Evolutionary conservation across 1,140 invertebrate genomes (phyloP).

Genomic region (Caenorhabditis brenneri): DNA sequence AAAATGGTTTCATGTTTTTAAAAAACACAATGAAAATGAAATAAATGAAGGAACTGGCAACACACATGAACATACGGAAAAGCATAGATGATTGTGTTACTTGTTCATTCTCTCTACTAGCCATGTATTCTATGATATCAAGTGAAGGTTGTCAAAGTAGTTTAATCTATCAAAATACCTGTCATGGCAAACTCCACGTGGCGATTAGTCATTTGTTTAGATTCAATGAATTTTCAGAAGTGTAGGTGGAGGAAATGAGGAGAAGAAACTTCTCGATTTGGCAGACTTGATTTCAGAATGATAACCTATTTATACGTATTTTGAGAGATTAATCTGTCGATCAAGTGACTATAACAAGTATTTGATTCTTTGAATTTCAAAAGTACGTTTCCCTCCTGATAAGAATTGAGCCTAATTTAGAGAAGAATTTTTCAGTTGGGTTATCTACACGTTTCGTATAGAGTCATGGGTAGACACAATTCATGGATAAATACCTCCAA

Average conservation of each 20-base stretch:
- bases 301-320: background rate
- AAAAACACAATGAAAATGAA: background rate
- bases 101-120: background rate
- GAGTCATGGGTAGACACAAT: no score
- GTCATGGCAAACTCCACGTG: constrained; percentile 18
- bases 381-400: no score
- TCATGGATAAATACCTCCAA: no score
- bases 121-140: background rate
- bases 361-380: no score
- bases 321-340: background rate
- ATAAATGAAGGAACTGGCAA: background rate
- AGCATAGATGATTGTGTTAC: constrained; percentile 29
- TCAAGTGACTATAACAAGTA: background rate
- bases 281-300: background rate
- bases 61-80: background rate
- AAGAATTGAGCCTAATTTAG: no score
- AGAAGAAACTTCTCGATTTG: no score
- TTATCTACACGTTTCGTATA: no score
- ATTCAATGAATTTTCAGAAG: no score
- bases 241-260: no score
- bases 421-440: no score
- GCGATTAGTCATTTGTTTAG: constrained; percentile 2
- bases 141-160: no score
- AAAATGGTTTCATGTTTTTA: background rate
- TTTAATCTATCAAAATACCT: constrained; percentile 21